phyloP scores from a whole-genome alignment of 2,888 invertebrate species.

The Baronia brevicornis region DNA sequence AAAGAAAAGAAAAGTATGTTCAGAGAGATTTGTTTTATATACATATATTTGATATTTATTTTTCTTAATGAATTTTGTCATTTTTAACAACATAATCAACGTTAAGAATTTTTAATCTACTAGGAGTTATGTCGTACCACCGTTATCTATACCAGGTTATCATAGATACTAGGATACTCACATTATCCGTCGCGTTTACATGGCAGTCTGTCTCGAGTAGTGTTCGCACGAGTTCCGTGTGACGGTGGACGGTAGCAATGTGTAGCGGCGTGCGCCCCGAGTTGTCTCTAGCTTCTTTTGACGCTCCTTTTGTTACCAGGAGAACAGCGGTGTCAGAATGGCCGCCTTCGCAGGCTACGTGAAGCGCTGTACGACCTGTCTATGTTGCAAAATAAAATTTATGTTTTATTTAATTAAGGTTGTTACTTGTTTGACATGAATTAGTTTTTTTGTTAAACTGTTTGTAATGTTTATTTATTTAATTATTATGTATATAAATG shows the following conservation, averaged over 20 bases:
- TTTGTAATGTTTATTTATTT: too few species aligned
- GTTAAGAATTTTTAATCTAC: too few species aligned
- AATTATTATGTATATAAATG: too few species aligned
- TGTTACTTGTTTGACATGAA: too few species aligned
- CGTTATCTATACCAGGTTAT: constrained; percentile 9
- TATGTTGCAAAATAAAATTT: constrained; percentile 20
- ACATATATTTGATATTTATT: too few species aligned
- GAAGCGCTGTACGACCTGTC: constrained; percentile 78
- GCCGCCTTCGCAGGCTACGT: constrained; percentile 81
- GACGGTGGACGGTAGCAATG: constrained; percentile 83
- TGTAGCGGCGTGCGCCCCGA: constrained; percentile 85
- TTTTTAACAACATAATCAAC: too few species aligned
- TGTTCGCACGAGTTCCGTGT: constrained; percentile 81
- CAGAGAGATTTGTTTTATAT: too few species aligned
- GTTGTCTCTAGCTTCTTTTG: constrained; percentile 81
- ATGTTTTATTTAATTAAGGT: not conserved
- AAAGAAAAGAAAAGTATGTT: too few species aligned
- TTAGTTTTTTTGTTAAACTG: too few species aligned
- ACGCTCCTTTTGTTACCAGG: constrained; percentile 76
- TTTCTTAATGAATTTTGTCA: too few species aligned
- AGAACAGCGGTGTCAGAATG: constrained; percentile 77
- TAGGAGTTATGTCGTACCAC: too few species aligned
- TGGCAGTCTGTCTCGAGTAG: constrained; percentile 81
- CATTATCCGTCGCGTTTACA: constrained; percentile 69
- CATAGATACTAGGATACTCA: constrained; percentile 31